These are phyloP conservation scores for Cinara cedri DNA, from an alignment of 2,888 invertebrate species.

Conservation along the genomic window DNA sequence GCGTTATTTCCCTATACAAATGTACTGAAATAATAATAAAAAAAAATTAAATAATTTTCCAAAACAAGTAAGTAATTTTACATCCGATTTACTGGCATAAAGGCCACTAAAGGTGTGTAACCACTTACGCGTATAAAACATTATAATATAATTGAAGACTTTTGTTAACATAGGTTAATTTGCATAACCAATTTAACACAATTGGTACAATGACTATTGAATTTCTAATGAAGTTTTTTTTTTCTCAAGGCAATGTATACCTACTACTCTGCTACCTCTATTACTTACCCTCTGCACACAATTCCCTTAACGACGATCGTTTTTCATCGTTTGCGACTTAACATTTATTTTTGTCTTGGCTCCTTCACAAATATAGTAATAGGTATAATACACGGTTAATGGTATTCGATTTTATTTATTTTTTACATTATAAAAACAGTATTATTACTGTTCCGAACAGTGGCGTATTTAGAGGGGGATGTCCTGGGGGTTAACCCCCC, in stretches of 20 bases:
- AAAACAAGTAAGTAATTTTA: neutral
- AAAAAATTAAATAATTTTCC: too few relatives aligned
- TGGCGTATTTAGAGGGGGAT: too few relatives aligned
- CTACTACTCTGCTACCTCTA: too few relatives aligned
- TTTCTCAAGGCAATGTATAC: neutral
- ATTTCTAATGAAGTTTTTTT: constrained; percentile 41
- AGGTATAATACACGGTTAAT: neutral
- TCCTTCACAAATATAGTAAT: neutral
- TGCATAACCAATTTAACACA: constrained; percentile 48
- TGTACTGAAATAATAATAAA: neutral
- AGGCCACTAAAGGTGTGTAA: too few relatives aligned
- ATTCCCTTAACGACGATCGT: constrained; percentile 19
- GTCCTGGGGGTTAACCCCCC: too few relatives aligned
- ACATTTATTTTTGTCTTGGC: constrained; percentile 11
- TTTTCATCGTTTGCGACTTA: constrained; percentile 19
- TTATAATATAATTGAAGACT: constrained; percentile 21
- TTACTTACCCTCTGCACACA: neutral
- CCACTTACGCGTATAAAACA: neutral
- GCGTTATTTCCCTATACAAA: too few relatives aligned
- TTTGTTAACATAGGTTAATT: constrained; percentile 24
- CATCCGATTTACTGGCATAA: constrained; percentile 11
- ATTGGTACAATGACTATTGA: constrained; percentile 33
- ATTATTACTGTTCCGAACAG: too few relatives aligned
- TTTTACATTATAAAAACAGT: neutral
- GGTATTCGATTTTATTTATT: constrained; percentile 9